Evolutionary conservation across 1,140 invertebrate species (phyloP), one percentile per base, ranked within the genome.

Genomic region (Drosophila tropicalis): DNA sequence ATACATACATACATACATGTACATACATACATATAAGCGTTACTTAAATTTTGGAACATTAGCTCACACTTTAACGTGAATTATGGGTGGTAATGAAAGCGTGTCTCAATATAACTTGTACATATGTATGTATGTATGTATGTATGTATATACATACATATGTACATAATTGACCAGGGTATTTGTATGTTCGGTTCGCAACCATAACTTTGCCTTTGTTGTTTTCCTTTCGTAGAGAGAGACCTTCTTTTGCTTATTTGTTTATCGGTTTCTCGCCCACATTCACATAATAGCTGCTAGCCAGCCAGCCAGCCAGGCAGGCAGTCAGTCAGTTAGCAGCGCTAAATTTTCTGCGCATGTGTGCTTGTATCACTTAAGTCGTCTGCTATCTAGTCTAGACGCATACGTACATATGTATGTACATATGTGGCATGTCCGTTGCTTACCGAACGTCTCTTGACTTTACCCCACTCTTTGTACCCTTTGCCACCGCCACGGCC

Each of bases 311-410:
- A 29, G 29, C 2, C 76, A 76, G 41, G 29, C 71, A 62, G 56
- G 7, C 51, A n/a, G 19, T 7, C 25, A 25, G 39, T 25, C 51
- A 61, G 68, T 51, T 65, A 62, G 61, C 25, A 19, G 22, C 72
- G 58, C 62, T 62, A 32, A 39, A 57, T 62, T 78, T 57, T 71
- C 72, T 79, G 82, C 82, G 76, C 83, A 86, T 86, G 71, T 86
- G 72, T 87, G 83, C 68, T 87, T 79, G 79, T 86, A 83, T 89
- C 79, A 82, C 84, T 87, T 89, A 89, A 89, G 81, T 90, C 76
- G 85, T 90, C 85, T 90, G 80, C 86, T 90, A 83, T 90, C 80
- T 86, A 72, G 86, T 90, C 85, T 90, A 85, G 85, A 83, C 85
- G 71, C 70, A 74, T 78, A 73, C 76, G 34, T 29, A 22, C 1